Percentiles rank a stretch among this genome's conserved stretches.
Evolutionary conservation across 23 tunicate species (phyloP).

Genomic region (Trididemnum nubilum): DNA sequence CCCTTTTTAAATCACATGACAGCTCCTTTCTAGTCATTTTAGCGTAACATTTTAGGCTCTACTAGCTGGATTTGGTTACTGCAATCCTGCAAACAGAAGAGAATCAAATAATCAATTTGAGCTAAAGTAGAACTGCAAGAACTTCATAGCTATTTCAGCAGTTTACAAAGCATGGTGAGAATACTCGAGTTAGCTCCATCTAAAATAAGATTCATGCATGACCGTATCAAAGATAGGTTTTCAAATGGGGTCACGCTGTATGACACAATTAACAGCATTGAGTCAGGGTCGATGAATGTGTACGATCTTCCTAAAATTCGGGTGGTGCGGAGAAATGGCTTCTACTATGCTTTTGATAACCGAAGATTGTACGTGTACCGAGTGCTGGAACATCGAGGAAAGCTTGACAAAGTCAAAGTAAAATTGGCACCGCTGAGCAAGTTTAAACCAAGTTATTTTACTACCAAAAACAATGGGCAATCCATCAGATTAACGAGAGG

Average conservation of each 20-base stretch:
- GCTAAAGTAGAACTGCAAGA: too few species aligned
- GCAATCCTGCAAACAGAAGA: too few species aligned
- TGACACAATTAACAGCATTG: slow-evolving; percentile 1
- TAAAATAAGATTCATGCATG: slow-evolving; percentile 47
- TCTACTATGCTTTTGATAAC: slow-evolving; percentile 43
- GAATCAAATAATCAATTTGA: too few species aligned
- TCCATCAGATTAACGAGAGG: not conserved
- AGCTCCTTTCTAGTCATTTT: too few species aligned
- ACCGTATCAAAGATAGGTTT: slow-evolving; percentile 9
- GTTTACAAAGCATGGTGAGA: too few species aligned
- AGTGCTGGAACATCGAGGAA: not conserved
- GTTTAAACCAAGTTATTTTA: not conserved
- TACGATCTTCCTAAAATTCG: slow-evolving; percentile 28
- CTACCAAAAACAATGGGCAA: slow-evolving; percentile 3
- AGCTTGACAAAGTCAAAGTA: not conserved
- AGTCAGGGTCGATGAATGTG: not conserved
- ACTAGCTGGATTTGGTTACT: too few species aligned
- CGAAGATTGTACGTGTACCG: slow-evolving; percentile 29
- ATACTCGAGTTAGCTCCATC: slow-evolving; percentile 23
- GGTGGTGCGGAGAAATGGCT: slow-evolving; percentile 23
- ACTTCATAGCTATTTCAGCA: too few species aligned
- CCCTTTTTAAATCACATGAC: too few species aligned
- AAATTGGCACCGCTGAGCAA: not conserved
- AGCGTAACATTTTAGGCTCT: too few species aligned
- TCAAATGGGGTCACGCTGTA: slow-evolving; percentile 15